Conservation (phyloP, 2,113 vertebrate genomes). For the Tachuris rubrigastra region DNA sequence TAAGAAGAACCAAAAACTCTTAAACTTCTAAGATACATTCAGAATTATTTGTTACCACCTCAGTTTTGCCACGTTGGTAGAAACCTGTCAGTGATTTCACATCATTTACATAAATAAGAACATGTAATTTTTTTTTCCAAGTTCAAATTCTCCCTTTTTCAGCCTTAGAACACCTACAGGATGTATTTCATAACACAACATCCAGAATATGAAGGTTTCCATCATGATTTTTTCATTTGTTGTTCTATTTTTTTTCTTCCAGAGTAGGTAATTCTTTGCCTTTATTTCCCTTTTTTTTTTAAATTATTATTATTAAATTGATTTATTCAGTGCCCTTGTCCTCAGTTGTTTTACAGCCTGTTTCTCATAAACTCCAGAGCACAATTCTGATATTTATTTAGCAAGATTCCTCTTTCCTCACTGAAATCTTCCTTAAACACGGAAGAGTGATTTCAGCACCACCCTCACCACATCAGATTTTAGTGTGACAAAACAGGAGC, state of each 20-base stretch:
- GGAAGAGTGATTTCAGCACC: background rate
- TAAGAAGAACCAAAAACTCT: constrained; percentile 11
- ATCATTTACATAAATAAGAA: background rate
- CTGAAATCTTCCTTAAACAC: background rate
- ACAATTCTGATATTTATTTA: background rate
- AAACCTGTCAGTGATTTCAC: background rate
- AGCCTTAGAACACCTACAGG: background rate
- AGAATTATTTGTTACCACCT: background rate
- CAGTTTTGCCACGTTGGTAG: background rate
- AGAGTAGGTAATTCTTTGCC: background rate
- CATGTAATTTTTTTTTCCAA: background rate
- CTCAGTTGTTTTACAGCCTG: background rate
- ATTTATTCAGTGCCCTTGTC: background rate
- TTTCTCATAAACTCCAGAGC: background rate
- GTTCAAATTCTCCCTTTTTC: background rate
- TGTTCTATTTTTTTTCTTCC: background rate
- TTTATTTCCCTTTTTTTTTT: background rate
- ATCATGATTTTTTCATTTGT: background rate
- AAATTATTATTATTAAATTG: background rate
- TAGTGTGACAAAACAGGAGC: background rate
- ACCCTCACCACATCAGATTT: background rate
- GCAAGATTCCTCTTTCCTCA: background rate
- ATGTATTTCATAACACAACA: background rate
- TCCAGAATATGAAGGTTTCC: background rate
- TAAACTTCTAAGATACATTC: background rate